phyloP scores from a whole-genome alignment of 2,113 vertebrate species.

The Numenius arquata region DNA sequence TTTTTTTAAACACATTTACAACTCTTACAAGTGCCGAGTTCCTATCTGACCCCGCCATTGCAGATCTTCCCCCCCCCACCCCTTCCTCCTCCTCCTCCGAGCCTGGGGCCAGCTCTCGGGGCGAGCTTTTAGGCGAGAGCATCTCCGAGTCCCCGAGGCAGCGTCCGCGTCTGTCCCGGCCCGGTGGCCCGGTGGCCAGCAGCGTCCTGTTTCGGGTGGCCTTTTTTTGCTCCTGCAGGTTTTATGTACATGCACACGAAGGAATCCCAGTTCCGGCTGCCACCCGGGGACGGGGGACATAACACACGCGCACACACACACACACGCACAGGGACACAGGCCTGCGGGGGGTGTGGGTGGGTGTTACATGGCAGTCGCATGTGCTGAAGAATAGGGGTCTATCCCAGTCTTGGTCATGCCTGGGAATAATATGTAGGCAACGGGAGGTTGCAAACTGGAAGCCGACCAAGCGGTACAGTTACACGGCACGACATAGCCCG shows the following conservation, averaged over 20 bases:
- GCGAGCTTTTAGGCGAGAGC: constrained; percentile 29
- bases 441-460: constrained; percentile 98
- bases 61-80: neutral
- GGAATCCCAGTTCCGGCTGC: constrained; percentile 73
- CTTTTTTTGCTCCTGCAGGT: constrained; percentile 49
- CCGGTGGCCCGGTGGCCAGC: constrained; percentile 26
- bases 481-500: constrained; percentile 98
- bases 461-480: constrained; percentile 99
- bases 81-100: neutral
- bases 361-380: constrained; percentile 94
- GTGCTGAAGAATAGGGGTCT: constrained; percentile 97
- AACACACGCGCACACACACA: neutral
- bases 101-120: constrained; percentile 27
- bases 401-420: constrained; percentile 99
- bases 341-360: neutral
- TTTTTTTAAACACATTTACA: constrained; percentile 82
- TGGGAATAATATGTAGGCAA: constrained; percentile 99
- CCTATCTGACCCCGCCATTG: constrained; percentile 71
- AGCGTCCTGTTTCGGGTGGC: constrained; percentile 27
- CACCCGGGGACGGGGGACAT: neutral
- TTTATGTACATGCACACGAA: constrained; percentile 82
- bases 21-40: constrained; percentile 86
- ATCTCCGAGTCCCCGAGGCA: constrained; percentile 42
- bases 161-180: constrained; percentile 44
- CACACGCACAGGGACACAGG: neutral